phyloP scores from a whole-genome alignment of 2,888 invertebrate genomes.

The Coremacera marginata region DNA sequence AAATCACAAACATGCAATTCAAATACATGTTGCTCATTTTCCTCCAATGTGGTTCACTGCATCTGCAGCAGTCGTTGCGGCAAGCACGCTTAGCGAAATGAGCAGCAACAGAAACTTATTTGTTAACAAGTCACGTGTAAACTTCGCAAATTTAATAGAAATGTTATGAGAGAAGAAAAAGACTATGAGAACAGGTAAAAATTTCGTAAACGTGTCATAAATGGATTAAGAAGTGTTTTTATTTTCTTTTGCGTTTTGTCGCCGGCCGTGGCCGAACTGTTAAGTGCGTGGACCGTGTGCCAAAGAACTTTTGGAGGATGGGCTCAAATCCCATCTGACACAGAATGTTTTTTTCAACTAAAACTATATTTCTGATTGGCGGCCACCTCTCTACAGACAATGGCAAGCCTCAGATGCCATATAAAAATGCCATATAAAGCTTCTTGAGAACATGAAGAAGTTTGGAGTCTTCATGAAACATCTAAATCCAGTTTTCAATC shows the following conservation, averaged over 20 bases:
- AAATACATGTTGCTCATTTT: background rate
- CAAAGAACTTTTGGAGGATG: no score
- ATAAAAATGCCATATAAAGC: no score
- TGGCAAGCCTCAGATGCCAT: no score
- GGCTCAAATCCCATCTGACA: no score
- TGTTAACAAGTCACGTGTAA: conserved; percentile 18
- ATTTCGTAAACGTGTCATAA: background rate
- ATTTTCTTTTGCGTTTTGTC: background rate
- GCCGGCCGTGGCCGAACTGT: no score
- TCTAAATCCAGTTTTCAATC: no score
- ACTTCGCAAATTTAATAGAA: conserved; percentile 22
- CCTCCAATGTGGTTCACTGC: background rate
- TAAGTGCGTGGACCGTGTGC: no score
- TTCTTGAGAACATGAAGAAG: no score
- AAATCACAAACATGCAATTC: conserved; percentile 14
- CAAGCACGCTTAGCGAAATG: background rate
- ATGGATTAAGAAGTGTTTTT: background rate
- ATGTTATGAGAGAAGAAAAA: background rate
- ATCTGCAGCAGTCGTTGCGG: conserved; percentile 18
- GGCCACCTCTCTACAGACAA: no score
- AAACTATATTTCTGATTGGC: no score
- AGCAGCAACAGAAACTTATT: conserved; percentile 6
- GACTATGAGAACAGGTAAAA: background rate
- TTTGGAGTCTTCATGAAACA: no score
- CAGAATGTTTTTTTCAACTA: no score